These are phyloP conservation scores for Metaphire vulgaris DNA, from an alignment of 1,140 invertebrate species.

Conservation along the genomic window DNA sequence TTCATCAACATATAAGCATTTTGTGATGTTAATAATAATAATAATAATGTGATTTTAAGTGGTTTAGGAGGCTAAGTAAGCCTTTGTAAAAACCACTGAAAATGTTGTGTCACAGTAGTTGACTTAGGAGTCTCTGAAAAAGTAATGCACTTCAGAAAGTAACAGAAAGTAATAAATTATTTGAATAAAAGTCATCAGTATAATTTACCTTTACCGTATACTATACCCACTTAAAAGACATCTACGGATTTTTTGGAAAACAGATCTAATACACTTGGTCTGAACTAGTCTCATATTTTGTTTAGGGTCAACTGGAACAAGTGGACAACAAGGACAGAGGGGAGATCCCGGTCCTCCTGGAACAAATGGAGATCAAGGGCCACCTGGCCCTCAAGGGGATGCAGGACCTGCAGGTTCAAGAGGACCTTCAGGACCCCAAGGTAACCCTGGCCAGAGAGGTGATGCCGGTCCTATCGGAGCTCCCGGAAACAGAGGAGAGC, in stretches of 20 bases:
- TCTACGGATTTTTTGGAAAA: neutral
- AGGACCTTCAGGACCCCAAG: conserved; percentile 1
- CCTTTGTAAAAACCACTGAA: neutral
- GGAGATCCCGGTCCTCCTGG: neutral
- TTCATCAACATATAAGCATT: neutral
- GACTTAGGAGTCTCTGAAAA: neutral
- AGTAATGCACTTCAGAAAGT: neutral
- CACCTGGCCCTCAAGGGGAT: conserved; percentile 6
- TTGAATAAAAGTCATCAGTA: too few species aligned
- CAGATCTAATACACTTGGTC: neutral
- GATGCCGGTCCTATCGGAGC: conserved; percentile 7
- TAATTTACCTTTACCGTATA: too few species aligned
- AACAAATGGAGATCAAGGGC: neutral
- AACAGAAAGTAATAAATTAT: too few species aligned
- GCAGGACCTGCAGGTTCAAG: neutral
- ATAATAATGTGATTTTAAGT: too few species aligned
- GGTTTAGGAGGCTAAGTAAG: too few species aligned
- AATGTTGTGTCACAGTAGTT: neutral
- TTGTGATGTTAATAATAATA: neutral
- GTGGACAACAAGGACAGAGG: neutral
- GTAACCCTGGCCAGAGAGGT: conserved; percentile 5
- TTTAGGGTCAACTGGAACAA: neutral
- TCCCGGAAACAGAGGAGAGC: conserved; percentile 3
- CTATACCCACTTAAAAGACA: too few species aligned
- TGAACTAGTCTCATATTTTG: neutral